A percentile compares a stretch with the other conserved stretches of the same genome.
phyloP scores from a whole-genome alignment of 2,113 vertebrate species.

The Chlorodrepanis virens region DNA sequence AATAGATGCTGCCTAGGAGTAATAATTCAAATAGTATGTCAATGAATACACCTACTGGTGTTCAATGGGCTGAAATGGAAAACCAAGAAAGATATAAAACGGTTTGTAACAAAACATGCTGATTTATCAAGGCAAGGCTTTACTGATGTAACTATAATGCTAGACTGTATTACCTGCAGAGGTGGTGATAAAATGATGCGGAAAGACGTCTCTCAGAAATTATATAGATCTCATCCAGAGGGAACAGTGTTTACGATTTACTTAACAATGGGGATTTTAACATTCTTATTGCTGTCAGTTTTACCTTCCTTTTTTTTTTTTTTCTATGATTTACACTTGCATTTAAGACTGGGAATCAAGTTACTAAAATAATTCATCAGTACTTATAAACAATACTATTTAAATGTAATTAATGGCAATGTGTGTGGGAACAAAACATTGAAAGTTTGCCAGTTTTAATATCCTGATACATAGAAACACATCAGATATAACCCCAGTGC shows the following conservation, averaged over 20 bases:
- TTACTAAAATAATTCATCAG: not conserved
- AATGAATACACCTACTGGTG: not conserved
- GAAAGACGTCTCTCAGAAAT: slow-evolving; percentile 1
- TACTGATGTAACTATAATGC: not conserved
- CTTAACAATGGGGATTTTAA: not conserved
- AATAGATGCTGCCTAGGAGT: not conserved
- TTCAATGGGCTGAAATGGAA: not conserved
- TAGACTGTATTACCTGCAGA: slow-evolving; percentile 6
- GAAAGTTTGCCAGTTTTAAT: not conserved
- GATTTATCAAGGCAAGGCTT: slow-evolving; percentile 53
- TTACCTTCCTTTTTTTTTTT: not conserved
- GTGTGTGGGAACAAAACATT: not conserved
- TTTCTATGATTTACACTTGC: not conserved
- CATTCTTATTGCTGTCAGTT: not conserved
- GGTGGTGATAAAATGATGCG: not conserved
- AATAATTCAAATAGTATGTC: not conserved
- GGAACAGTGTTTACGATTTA: slow-evolving; percentile 41
- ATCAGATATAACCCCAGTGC: not conserved
- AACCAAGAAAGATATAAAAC: not conserved
- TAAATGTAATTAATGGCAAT: not conserved
- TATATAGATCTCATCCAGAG: not conserved
- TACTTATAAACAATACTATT: not conserved
- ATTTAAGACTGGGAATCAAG: not conserved
- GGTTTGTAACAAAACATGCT: slow-evolving; percentile 42
- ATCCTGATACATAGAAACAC: not conserved